phyloP scores from a whole-genome alignment of 2,113 vertebrate genomes.

The Thamnaconus septentrionalis region DNA sequence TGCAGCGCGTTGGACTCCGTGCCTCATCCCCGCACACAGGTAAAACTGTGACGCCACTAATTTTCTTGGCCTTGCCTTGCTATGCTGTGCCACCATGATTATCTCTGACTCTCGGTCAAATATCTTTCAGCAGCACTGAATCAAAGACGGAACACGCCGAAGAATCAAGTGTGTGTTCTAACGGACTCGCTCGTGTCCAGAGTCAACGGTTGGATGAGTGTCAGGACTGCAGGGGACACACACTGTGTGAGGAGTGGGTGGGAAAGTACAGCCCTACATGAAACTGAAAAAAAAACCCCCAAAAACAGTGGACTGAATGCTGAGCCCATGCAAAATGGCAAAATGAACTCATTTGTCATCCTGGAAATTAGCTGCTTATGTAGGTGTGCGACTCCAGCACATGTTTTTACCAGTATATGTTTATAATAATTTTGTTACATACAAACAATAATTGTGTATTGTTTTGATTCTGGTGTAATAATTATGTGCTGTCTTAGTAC shows the following conservation, averaged over 20 bases:
- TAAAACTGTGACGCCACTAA: no score
- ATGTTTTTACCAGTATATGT: no score
- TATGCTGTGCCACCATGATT: no score
- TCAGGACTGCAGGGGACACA: conserved; percentile 25
- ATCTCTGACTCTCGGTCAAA: not conserved
- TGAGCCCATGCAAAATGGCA: not conserved
- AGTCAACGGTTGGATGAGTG: conserved; percentile 22
- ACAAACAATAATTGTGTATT: no score
- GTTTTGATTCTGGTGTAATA: no score
- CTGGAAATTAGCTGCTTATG: no score
- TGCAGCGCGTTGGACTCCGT: conserved; percentile 56
- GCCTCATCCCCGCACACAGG: conserved; percentile 63
- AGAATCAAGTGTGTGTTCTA: conserved; percentile 21
- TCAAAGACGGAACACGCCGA: conserved; percentile 43
- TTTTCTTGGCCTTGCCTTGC: no score
- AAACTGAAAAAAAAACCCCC: not conserved
- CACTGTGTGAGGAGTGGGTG: not conserved
- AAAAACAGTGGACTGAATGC: not conserved
- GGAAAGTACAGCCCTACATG: not conserved
- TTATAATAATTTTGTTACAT: no score
- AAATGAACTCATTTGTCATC: not conserved
- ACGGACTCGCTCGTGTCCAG: conserved; percentile 13
- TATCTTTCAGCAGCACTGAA: conserved; percentile 47
- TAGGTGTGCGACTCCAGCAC: no score
- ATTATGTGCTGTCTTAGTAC: no score